Conservation (phyloP, 2,888 invertebrate species). For the Noctua comes region DNA sequence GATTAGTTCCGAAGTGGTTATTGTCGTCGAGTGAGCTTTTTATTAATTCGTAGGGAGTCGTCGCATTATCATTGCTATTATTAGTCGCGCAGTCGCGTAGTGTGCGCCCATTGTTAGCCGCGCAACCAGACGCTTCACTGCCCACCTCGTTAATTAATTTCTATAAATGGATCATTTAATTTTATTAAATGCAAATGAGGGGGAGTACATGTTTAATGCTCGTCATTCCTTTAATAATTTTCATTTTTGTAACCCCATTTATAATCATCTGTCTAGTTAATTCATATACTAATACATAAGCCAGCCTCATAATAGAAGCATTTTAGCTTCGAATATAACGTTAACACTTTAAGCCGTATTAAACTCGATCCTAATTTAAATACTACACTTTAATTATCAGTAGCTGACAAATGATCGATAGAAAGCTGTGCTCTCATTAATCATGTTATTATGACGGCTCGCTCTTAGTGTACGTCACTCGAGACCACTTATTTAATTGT, state of each 20-base stretch:
- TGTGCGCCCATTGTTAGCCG: conserved; percentile 76
- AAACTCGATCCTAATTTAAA: conserved; percentile 78
- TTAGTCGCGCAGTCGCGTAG: conserved; percentile 74
- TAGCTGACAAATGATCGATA: conserved; percentile 88
- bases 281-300: conserved; percentile 44
- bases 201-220: conserved; percentile 81
- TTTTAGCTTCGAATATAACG: conserved; percentile 58
- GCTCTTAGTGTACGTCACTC: conserved; percentile 83
- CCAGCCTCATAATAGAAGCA: conserved; percentile 43
- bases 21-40: conserved; percentile 88
- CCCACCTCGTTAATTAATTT: conserved; percentile 89
- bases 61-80: conserved; percentile 85
- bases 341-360: conserved; percentile 70
- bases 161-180: conserved; percentile 90
- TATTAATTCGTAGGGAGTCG: conserved; percentile 88
- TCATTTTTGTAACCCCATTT: conserved; percentile 67
- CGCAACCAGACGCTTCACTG: conserved; percentile 84
- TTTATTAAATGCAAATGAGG: conserved; percentile 90
- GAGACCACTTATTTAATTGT: conserved; percentile 89
- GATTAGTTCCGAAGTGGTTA: conserved; percentile 88
- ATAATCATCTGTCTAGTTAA: conserved; percentile 59
- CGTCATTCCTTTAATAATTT: conserved; percentile 76
- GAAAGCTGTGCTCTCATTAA: conserved; percentile 84
- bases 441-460: conserved; percentile 87
- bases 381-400: conserved; percentile 85